phyloP scores from a whole-genome alignment of 2,888 invertebrate species.

The Pomacea canaliculata region DNA sequence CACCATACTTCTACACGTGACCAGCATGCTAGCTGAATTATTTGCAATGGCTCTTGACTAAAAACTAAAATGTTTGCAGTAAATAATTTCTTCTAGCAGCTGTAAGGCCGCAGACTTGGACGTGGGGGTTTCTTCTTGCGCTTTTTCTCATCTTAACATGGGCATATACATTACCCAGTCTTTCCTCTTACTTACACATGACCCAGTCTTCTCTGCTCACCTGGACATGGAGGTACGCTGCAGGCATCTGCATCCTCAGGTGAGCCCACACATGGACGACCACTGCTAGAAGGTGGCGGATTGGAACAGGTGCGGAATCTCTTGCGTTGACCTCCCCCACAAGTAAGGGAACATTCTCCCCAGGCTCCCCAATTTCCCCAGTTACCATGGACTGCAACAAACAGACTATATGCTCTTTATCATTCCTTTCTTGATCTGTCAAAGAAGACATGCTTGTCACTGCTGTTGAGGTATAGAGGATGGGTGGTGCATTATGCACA shows the following conservation, averaged over 20 bases:
- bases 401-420: background rate
- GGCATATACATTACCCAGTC: too few relatives aligned
- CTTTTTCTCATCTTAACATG: too few relatives aligned
- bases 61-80: too few relatives aligned
- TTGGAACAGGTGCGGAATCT: slow-evolving; percentile 72
- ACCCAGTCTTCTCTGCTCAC: slow-evolving; percentile 16
- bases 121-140: too few relatives aligned
- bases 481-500: too few relatives aligned
- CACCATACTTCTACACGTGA: too few relatives aligned
- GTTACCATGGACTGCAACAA: slow-evolving; percentile 56
- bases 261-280: slow-evolving; percentile 64
- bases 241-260: slow-evolving; percentile 59
- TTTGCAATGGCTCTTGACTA: too few relatives aligned
- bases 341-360: slow-evolving; percentile 73
- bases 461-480: too few relatives aligned
- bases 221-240: slow-evolving; percentile 64
- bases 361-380: slow-evolving; percentile 75
- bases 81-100: too few relatives aligned
- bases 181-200: too few relatives aligned
- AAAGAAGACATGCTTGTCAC: background rate
- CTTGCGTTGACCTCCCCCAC: slow-evolving; percentile 73
- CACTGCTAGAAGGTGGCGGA: slow-evolving; percentile 67
- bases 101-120: too few relatives aligned
- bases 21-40: too few relatives aligned
- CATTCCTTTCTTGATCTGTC: background rate